Evolutionary conservation across 2,888 invertebrate genomes (phyloP), one percentile per base, ranked within the genome.

Genomic region (Actias luna): DNA sequence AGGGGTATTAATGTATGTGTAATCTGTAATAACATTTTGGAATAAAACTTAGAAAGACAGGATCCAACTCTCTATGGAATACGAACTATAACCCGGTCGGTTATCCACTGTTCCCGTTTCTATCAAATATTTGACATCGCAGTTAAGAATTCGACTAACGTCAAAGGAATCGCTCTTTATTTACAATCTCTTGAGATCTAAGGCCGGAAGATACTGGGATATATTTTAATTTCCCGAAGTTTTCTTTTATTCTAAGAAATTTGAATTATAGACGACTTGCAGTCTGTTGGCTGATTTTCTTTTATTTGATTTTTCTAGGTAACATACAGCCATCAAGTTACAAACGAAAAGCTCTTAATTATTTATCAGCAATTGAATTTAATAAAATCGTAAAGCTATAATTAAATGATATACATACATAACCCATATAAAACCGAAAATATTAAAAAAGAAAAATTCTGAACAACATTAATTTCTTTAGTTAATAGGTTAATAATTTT

Each of bases 71-170:
- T 65, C 62, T 61, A 46, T 66, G 62, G 64, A 67, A 67, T 64
- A 69, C 58, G 66, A 64, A 58, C 65, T 58, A 68, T 70, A 69
- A 69, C 68, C 63, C 65, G 60, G 12, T 64, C 64, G 22, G 7
- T 46, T 46, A 3, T 18, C 12, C 46, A 18, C 14, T 10, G 22
- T 46, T 46, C 22, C n/a, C 16, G 39, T 22, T 46, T 46, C 10
- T 22, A 22, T 46, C 46, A 46, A 22, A 46, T 46, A 46, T 46
- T 46, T 46, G 46, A 22, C 22, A 8, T 46, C 2, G 22, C 22
- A 18, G 7, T 14, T 46, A 46, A 18, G 22, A 46, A 46, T 7
- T 22, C 22, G 0, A 46, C 12, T 46, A 22, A 22, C 46, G 22
- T 46, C 5, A 46, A 46, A 22, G 46, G 46, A 46, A 46, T 22